Evolutionary conservation across 2,113 vertebrate species (phyloP).

Genomic region (Ramphastos sulfuratus): DNA sequence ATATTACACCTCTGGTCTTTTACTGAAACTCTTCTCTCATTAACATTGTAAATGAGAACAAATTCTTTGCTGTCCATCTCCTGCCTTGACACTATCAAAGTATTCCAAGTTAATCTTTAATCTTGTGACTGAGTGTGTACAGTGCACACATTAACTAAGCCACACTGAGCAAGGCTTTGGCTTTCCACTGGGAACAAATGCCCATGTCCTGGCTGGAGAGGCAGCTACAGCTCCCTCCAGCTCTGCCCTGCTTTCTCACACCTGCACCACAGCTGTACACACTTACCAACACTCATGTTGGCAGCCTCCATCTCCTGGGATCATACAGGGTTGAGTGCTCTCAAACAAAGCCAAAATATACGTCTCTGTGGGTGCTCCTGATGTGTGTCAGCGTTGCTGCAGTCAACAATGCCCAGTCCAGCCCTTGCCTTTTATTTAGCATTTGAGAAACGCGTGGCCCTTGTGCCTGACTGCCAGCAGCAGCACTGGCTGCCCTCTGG

Average conservation of each 20-base stretch:
- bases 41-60: neutral
- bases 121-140: neutral
- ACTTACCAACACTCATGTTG: neutral
- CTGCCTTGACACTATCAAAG: neutral
- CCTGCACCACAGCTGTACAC: neutral
- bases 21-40: neutral
- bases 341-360: neutral
- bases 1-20: neutral
- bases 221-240: neutral
- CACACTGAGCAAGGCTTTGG: neutral
- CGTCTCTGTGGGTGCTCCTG: neutral
- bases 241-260: neutral
- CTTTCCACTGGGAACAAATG: neutral
- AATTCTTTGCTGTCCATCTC: neutral
- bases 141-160: neutral
- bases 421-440: neutral
- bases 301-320: neutral
- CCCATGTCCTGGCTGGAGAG: neutral
- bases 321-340: neutral
- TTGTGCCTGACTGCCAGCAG: neutral
- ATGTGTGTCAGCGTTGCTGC: fast-evolving
- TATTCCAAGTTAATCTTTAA: neutral
- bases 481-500: fast-evolving
- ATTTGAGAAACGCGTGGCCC: neutral
- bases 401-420: neutral